phyloP scores from a whole-genome alignment of 2,797 vertebrate species.

The Notoglanidium macrostoma region DNA sequence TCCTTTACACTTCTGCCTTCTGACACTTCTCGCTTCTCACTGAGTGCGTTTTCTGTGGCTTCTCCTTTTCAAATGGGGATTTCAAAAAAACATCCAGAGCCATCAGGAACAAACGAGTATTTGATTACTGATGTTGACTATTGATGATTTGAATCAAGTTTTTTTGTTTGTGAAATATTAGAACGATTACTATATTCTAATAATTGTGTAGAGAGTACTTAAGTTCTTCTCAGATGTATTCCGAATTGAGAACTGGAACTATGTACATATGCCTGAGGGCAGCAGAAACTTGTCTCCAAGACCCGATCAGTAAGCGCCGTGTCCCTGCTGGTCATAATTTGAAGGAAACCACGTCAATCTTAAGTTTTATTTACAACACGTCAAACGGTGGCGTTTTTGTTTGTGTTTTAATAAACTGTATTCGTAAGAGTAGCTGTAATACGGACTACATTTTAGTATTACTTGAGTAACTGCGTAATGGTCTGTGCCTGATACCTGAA shows the following conservation, averaged over 20 bases:
- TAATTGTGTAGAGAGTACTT: not conserved
- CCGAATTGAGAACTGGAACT: not conserved
- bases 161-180: not conserved
- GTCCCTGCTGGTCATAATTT: not conserved
- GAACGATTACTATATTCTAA: not conserved
- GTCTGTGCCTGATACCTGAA: not conserved
- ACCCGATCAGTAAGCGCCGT: not conserved
- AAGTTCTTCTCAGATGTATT: not conserved
- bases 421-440: not conserved
- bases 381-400: not conserved
- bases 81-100: not conserved
- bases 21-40: not conserved
- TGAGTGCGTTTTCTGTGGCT: not conserved
- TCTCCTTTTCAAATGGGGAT: not conserved
- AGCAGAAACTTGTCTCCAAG: not conserved
- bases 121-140: not conserved
- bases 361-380: not conserved
- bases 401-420: not conserved
- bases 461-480: not conserved
- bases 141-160: not conserved
- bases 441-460: not conserved
- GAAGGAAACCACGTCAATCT: not conserved
- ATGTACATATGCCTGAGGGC: not conserved
- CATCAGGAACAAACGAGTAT: not conserved
- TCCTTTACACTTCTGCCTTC: constrained; percentile 4